phyloP scores from a whole-genome alignment of 2,113 vertebrate genomes.

The Cololabis saira region DNA sequence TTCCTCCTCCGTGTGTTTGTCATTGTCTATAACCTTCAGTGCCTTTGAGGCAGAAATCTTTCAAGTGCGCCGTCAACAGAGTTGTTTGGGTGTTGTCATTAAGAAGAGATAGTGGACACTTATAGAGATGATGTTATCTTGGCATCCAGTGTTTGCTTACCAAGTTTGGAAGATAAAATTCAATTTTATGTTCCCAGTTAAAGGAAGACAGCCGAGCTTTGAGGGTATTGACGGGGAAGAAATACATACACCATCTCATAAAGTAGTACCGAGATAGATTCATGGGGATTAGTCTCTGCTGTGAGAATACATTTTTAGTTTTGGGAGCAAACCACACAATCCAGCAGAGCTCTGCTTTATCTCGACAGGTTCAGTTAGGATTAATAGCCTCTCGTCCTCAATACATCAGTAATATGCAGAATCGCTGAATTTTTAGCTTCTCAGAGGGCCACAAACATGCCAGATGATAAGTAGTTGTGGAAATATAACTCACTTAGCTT shows the following conservation, averaged over 20 bases:
- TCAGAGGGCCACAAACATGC: constrained; percentile 39
- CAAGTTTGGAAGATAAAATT: constrained; percentile 27
- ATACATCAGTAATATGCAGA: constrained; percentile 53
- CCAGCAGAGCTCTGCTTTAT: constrained; percentile 49
- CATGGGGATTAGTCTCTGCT: constrained; percentile 31
- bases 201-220: constrained; percentile 15
- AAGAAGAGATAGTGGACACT: constrained; percentile 25
- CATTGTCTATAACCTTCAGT: background rate
- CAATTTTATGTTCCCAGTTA: constrained; percentile 19
- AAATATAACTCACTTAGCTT: constrained; percentile 50
- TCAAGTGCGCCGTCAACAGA: background rate
- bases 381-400: constrained; percentile 59
- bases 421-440: constrained; percentile 38
- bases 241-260: constrained; percentile 30
- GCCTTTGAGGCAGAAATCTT: background rate
- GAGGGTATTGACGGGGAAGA: constrained; percentile 23
- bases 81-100: background rate
- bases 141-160: constrained; percentile 39
- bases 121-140: constrained; percentile 38
- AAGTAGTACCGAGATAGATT: constrained; percentile 38
- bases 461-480: constrained; percentile 46
- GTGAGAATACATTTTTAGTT: constrained; percentile 50
- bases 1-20: background rate
- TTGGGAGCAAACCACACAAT: constrained; percentile 37
- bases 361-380: constrained; percentile 52